These are phyloP conservation scores for Chroicocephalus ridibundus DNA, from an alignment of 2,113 vertebrate genomes.

Conservation along the genomic window DNA sequence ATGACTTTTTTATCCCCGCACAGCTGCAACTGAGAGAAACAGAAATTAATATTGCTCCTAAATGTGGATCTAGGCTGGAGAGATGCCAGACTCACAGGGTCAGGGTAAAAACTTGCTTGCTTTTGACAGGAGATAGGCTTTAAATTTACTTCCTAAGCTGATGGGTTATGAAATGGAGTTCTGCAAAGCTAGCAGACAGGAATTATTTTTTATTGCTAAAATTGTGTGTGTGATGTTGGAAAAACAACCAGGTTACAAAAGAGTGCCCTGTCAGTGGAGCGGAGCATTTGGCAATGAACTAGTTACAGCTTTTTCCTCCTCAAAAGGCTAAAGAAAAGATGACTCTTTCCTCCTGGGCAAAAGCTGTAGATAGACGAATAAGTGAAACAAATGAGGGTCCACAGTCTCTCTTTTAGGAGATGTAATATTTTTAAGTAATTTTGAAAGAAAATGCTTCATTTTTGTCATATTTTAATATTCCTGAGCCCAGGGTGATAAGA, in stretches of 20 bases:
- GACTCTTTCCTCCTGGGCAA: neutral
- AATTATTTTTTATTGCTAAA: constrained; percentile 37
- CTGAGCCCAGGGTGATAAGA: neutral
- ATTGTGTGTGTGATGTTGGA: neutral
- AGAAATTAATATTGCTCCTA: constrained; percentile 58
- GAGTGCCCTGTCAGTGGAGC: neutral
- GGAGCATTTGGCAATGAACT: neutral
- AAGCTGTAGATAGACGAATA: neutral
- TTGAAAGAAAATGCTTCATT: constrained; percentile 14
- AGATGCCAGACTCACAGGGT: neutral
- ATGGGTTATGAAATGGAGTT: constrained; percentile 19
- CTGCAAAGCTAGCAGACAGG: neutral
- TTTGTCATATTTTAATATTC: constrained; percentile 16
- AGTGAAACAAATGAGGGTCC: constrained; percentile 8
- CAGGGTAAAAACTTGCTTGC: neutral
- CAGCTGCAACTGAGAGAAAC: constrained; percentile 48
- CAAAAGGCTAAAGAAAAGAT: neutral
- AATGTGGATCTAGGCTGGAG: constrained; percentile 11
- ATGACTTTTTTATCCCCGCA: constrained; percentile 34
- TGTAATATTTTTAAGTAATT: neutral
- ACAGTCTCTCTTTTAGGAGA: neutral
- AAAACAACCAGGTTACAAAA: neutral
- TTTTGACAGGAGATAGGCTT: neutral
- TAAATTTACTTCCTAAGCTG: neutral
- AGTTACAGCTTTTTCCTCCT: neutral